Base-by-base conservation (phyloP, 2,888 invertebrate genomes). In the Dyspetes luteomarginatus region DNA sequence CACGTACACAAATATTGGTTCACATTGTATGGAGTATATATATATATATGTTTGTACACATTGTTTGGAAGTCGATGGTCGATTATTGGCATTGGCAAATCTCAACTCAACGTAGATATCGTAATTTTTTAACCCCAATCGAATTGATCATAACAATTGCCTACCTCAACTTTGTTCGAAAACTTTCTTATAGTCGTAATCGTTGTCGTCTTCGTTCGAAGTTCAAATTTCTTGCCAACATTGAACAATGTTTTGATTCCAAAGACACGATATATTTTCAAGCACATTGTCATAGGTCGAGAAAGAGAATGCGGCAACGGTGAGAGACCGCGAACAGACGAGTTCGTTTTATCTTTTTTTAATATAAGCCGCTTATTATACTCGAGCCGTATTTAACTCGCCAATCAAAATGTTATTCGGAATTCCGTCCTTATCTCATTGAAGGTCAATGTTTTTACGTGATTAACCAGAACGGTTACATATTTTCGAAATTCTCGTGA, bases 21-120 rank as follows among this genome's bases (percentile, higher is more conserved):
- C n/a, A n/a, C n/a, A n/a, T n/a, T n/a, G n/a, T n/a, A n/a, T 88
- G 87, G 86, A 87, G 86, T 88, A 88, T 88, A 88, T 89, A 89
- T 90, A 15, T 12, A 12, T 56, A 56, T 56, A 28, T 28, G 4
- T n/a, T 7, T 3, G 17, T 58, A 15, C 4, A 28, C n/a, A 15
- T 28, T 17, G 9, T 58, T 36, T 30, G 30, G 36, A 9, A 36
- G 12, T 0, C 3, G 7, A n/a, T n/a, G n/a, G n/a, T n/a, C n/a
- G n/a, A n/a, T n/a, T n/a, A n/a, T n/a, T 12, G 36, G 12, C 36
- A 36, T 7, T 36, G 12, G 9, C 36, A 36, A 12, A 36, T 7
- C 12, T 36, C 36, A 36, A 36, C 9, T 12, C 9, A n/a, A 48
- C 17, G 48, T 15, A 5, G 48, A 55, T n/a, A n/a, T 24, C 12